Base-by-base conservation (phyloP, 2,888 invertebrate genomes). In the Endotricha flammealis region DNA sequence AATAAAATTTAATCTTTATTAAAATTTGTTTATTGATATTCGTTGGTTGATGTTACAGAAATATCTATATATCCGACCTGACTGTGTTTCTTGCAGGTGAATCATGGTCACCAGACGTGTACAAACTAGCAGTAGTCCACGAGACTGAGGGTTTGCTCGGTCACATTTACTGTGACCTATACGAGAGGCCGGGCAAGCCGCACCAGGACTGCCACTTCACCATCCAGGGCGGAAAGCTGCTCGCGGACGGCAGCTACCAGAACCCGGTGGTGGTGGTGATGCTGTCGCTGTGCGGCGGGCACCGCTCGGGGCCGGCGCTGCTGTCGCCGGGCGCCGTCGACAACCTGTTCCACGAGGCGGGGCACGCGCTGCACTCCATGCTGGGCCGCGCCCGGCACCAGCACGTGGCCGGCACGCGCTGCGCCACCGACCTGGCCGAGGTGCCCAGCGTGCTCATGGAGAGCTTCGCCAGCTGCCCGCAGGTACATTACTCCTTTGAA, bases 171-270 rank as follows among this genome's bases (percentile, higher is more conserved):
- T 98, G 99, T 75, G 99, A 99, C 83, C 93, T 99, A 63, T 99
- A 95, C 67, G 95, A 96, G 76, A 87, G 98, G 34, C 82, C 89
- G 12, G 93, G 93, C n/a, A 99, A 99, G 80, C 95, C 96, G 3
- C 93, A 95, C 75, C 98, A 98, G 86, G 99, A 99, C 75, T 99
- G 99, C 62, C 99, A 99, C 77, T 99, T 98, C 81, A 99, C 99
- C 0, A 98, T 99, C 50, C 93, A 94, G 64, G 99, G 99, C 6
- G 98, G 99, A 4, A 93, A 95, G 70, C 73, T 88, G 39, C 71
- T 94, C 40, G 66, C 91, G 0, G 92, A 96, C 64, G 95, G 95
- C 1, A 87, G 88, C 9, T 98, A 98, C 64, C 97, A 97, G 91
- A 90, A 91, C 62, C 98, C 98, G 0, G 91, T 97, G 34, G 98